Base-by-base conservation (phyloP, 2,113 vertebrate species). In the Pandion haliaetus region DNA sequence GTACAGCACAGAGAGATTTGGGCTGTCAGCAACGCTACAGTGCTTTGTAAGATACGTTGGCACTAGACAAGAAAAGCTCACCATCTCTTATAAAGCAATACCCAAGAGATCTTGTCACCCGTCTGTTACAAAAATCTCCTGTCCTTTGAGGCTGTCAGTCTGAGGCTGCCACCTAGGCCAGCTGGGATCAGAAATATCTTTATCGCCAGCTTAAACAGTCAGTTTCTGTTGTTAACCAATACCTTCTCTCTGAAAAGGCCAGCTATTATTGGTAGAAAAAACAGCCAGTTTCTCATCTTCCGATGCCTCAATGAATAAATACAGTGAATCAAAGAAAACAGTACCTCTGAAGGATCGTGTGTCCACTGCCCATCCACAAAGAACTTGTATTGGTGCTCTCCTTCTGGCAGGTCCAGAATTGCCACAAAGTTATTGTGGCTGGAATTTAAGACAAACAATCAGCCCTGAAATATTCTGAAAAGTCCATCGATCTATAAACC, bases 301-400 rank as follows among this genome's bases (percentile, higher is more conserved):
- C 36, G 77, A 8, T 17, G 17, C 52, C 36, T 82, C 73, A 38
- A 1, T 6, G 42, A 74, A 50, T n/a, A 62, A 34, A 17, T 0
- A 32, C 10, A 44, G 34, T 0, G 9, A 54, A 19, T 7, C 13
- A 11, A 63, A 73, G 69, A 77, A 80, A 76, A 50, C 1, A 32
- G 96, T 97, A 99, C 99, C 99, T 99, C 99, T 16, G 98, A 98
- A 17, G 99, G 99, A 95, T 99, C 99, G 6, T 99, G 98, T 5
- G 98, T 99, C 99, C 99, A 99, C 97, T 99, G 99, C 26, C 99
- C 99, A 31, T 99, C 99, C 66, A 99, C 99, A 14, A 99, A 99
- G 90, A 99, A 99, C 97, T 99, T 99, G 97, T 99, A 99, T 83
- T 99, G 99, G 97, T 99, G 99, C 93, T 99, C 99, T 62, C 99